phyloP scores from a whole-genome alignment of 2,797 vertebrate genomes.

The Spea hammondii region DNA sequence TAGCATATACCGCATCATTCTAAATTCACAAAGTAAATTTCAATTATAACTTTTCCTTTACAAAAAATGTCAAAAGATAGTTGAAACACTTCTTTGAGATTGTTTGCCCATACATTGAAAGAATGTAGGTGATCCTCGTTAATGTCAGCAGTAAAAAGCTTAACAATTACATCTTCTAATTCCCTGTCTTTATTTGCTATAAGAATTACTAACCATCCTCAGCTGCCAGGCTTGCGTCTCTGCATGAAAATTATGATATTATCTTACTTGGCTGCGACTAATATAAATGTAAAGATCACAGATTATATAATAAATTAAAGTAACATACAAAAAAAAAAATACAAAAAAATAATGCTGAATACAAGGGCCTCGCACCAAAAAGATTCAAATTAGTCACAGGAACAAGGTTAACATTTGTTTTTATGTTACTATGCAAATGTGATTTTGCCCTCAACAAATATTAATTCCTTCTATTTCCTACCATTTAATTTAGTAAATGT shows the following conservation, averaged over 20 bases:
- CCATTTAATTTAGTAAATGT: constrained; percentile 3
- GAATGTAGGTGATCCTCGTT: constrained; percentile 64
- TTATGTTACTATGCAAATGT: constrained; percentile 49
- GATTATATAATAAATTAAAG: constrained; percentile 55
- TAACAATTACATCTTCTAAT: constrained; percentile 65
- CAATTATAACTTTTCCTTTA: not conserved
- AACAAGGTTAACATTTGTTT: constrained; percentile 43
- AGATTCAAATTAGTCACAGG: constrained; percentile 42
- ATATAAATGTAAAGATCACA: constrained; percentile 66
- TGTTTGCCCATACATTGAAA: constrained; percentile 53
- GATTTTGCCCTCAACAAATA: constrained; percentile 51
- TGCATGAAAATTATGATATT: constrained; percentile 70
- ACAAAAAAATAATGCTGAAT: constrained; percentile 15
- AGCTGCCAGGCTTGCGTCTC: constrained; percentile 64
- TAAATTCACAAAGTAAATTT: constrained; percentile 22
- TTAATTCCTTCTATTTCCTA: constrained; percentile 41
- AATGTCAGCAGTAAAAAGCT: constrained; percentile 62
- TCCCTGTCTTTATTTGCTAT: constrained; percentile 69
- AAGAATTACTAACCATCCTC: constrained; percentile 69
- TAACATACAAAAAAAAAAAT: constrained; percentile 16
- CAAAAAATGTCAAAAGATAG: not conserved
- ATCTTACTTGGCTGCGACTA: constrained; percentile 57
- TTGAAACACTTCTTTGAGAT: not conserved
- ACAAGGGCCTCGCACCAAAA: constrained; percentile 13
- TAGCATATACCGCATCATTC: not conserved